These are phyloP conservation scores for Campoplex nolae DNA, from an alignment of 2,888 invertebrate genomes.

Conservation along the genomic window DNA sequence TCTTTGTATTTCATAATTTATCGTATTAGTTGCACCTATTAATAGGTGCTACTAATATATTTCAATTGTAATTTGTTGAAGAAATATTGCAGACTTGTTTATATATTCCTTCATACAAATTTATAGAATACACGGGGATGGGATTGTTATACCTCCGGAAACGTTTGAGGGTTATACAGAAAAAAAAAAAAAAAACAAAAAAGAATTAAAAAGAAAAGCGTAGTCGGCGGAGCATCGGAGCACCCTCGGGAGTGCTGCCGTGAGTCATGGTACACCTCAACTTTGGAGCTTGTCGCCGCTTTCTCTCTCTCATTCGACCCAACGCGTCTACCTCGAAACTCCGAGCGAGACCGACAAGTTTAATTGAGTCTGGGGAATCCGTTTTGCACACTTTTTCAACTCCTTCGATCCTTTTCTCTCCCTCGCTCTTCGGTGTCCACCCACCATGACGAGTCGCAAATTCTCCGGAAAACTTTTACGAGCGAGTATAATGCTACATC, in stretches of 20 bases:
- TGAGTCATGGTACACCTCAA: constrained; percentile 41
- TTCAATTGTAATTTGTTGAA: constrained; percentile 15
- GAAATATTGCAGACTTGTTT: not conserved
- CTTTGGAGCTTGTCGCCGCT: constrained; percentile 8
- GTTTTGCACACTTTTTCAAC: constrained; percentile 70
- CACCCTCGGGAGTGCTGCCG: constrained; percentile 57
- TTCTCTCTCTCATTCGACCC: constrained; percentile 31
- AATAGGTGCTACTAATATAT: not conserved
- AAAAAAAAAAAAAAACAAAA: constrained; percentile 49
- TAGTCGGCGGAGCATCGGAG: constrained; percentile 36
- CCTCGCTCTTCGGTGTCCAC: constrained; percentile 31
- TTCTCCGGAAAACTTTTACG: constrained; percentile 69
- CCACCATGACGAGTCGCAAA: constrained; percentile 62
- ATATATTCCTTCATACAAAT: too few relatives aligned
- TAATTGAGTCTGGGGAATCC: constrained; percentile 74
- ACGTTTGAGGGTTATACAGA: constrained; percentile 27
- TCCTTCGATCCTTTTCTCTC: constrained; percentile 51
- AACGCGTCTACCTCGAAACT: constrained; percentile 41
- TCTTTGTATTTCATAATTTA: not conserved
- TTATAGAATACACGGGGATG: not conserved
- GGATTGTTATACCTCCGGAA: constrained; percentile 44
- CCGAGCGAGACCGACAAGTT: constrained; percentile 70
- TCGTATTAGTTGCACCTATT: not conserved
- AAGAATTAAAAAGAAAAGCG: constrained; percentile 34
- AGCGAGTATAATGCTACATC: constrained; percentile 38